phyloP scores from a whole-genome alignment of 2,888 invertebrate genomes.

The Buathra laborator region DNA sequence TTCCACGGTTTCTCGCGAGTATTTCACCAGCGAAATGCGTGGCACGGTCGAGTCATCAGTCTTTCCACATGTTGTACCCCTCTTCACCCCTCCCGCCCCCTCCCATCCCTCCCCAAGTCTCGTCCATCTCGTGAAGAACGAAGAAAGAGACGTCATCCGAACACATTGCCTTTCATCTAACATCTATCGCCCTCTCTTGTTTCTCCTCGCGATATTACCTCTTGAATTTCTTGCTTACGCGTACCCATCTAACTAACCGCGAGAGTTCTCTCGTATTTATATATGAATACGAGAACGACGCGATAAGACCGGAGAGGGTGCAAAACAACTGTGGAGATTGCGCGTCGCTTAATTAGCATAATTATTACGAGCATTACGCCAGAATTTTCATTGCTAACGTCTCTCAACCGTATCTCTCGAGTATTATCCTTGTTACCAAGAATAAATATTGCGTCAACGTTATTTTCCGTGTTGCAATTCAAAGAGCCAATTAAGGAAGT shows the following conservation, averaged over 20 bases:
- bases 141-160: slow-evolving; percentile 18
- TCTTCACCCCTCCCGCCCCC: too few species aligned
- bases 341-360: slow-evolving; percentile 41
- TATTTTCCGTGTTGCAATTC: not conserved
- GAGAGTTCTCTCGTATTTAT: not conserved
- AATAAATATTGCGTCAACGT: not conserved
- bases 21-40: slow-evolving; percentile 2
- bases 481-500: not conserved
- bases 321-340: slow-evolving; percentile 34
- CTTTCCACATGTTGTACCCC: slow-evolving; percentile 12
- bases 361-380: not conserved
- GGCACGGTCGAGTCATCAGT: slow-evolving; percentile 41
- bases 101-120: too few species aligned
- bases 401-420: not conserved
- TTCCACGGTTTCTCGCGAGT: slow-evolving; percentile 1
- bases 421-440: not conserved
- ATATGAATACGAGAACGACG: slow-evolving; percentile 26
- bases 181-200: slow-evolving; percentile 46
- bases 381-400: not conserved
- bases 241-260: slow-evolving; percentile 11
- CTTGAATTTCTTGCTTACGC: slow-evolving; percentile 63
- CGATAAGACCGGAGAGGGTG: slow-evolving; percentile 21
- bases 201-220: slow-evolving; percentile 50
- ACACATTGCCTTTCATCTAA: not conserved
- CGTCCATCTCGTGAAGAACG: not conserved